phyloP scores from a whole-genome alignment of 2,113 vertebrate genomes.

The Struthio camelus region DNA sequence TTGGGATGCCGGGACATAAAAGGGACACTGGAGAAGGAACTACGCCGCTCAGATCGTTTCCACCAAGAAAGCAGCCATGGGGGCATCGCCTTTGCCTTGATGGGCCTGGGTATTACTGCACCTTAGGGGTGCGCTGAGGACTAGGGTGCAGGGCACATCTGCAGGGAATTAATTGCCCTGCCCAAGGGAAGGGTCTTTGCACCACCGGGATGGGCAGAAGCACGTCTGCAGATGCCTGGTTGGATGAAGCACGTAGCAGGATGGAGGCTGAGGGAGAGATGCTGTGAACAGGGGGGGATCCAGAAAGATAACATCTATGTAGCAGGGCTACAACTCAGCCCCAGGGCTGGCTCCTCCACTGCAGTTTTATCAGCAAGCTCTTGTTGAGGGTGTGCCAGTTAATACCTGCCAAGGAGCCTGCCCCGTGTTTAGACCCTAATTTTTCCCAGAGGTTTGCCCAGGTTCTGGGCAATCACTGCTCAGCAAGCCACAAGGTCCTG shows the following conservation, averaged over 20 bases:
- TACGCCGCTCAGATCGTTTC: fast-evolving
- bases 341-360: not conserved
- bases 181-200: too few species aligned
- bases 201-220: not conserved
- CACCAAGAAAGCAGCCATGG: fast-evolving
- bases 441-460: not conserved
- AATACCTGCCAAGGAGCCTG: not conserved
- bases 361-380: not conserved
- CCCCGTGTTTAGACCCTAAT: fast-evolving
- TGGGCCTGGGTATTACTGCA: not conserved
- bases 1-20: too few species aligned
- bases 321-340: fast-evolving
- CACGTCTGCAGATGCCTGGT: fast-evolving
- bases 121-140: fast-evolving
- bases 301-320: not conserved
- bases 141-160: fast-evolving
- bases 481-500: not conserved
- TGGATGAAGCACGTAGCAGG: fast-evolving
- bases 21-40: not conserved
- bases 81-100: not conserved
- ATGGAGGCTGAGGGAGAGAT: not conserved
- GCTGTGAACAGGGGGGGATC: fast-evolving
- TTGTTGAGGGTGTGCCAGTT: not conserved
- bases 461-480: not conserved
- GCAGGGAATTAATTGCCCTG: not conserved